Evolutionary conservation across 2,113 vertebrate species (phyloP).

Genomic region (Tetrao urogallus): DNA sequence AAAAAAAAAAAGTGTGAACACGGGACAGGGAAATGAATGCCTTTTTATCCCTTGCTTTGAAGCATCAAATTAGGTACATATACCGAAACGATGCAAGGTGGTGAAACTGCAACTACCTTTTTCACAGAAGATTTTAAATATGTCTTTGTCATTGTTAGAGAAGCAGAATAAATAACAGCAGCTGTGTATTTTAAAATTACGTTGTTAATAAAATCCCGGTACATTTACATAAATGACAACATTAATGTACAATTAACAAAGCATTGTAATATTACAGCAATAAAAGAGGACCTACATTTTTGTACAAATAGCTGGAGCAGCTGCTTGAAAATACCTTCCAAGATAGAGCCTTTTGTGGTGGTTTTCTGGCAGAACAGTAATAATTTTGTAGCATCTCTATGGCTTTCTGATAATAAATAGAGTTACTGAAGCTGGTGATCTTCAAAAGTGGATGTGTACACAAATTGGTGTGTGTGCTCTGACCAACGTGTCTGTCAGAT

Average conservation of each 20-base stretch:
- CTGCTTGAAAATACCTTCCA: conserved; percentile 78
- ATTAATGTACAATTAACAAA: conserved; percentile 81
- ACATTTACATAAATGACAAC: conserved; percentile 81
- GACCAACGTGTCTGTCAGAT: background rate
- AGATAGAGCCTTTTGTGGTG: conserved; percentile 41
- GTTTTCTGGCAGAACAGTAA: conserved; percentile 38
- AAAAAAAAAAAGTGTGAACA: background rate
- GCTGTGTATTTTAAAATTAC: conserved; percentile 71
- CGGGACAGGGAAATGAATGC: background rate
- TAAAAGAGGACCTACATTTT: conserved; percentile 67
- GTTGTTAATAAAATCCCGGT: conserved; percentile 82
- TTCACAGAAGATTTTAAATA: background rate
- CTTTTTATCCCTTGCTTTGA: background rate
- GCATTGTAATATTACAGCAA: conserved; percentile 79
- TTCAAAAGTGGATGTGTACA: background rate
- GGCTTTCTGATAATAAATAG: conserved; percentile 76
- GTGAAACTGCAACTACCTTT: background rate
- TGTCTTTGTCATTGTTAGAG: background rate
- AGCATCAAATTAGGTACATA: background rate
- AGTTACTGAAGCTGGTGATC: conserved; percentile 40
- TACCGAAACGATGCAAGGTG: background rate
- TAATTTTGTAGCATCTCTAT: background rate
- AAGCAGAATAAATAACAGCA: conserved; percentile 19
- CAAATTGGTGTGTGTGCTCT: background rate
- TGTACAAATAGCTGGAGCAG: conserved; percentile 78